phyloP scores from a whole-genome alignment of 2,113 vertebrate genomes.

The Acrocephalus kingi region DNA sequence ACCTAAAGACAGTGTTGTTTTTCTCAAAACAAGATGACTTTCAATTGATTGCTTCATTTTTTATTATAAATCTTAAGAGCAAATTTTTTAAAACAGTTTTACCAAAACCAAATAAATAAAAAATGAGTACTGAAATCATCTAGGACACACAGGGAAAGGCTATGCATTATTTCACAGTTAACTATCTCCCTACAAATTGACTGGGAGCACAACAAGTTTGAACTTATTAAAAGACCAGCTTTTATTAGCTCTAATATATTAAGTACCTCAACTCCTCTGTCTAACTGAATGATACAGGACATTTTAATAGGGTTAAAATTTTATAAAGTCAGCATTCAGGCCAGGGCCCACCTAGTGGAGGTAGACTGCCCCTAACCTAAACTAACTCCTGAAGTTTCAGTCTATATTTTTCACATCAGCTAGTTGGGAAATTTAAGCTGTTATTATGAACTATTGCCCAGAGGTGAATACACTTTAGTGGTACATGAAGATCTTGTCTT shows the following conservation, averaged over 20 bases:
- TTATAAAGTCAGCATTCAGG: background rate
- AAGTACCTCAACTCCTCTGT: rapidly evolving
- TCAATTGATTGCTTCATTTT: background rate
- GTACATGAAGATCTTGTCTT: background rate
- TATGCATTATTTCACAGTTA: background rate
- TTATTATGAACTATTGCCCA: background rate
- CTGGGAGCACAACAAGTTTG: background rate
- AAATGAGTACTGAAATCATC: background rate
- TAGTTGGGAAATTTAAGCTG: background rate
- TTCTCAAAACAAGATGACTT: background rate
- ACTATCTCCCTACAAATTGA: background rate
- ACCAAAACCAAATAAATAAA: background rate
- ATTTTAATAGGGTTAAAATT: background rate
- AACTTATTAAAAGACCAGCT: background rate
- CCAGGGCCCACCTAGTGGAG: background rate
- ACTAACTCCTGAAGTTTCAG: background rate
- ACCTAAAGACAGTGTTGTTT: background rate
- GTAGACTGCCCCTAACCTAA: background rate
- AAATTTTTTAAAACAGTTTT: background rate
- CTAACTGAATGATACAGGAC: background rate
- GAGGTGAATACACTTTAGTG: background rate
- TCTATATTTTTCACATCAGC: background rate
- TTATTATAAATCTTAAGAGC: background rate
- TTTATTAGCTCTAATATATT: background rate
- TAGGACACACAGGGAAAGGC: background rate